Evolutionary conservation across 1,140 invertebrate species (phyloP).

Genomic region (Drosophila bipectinata): DNA sequence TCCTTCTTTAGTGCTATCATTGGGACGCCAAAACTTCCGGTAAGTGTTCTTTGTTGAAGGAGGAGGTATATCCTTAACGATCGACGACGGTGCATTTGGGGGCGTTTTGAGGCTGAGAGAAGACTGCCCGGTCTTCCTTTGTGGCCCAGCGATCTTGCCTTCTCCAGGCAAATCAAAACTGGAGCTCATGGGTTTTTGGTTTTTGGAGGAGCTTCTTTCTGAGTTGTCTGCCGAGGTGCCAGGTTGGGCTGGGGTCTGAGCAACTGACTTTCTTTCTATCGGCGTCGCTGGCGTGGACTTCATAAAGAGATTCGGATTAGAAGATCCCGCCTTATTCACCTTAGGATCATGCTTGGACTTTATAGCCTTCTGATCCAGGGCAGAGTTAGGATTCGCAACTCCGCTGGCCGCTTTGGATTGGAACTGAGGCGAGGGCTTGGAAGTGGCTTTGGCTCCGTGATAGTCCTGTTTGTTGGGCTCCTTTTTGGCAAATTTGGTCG

Average conservation of each 20-base stretch:
- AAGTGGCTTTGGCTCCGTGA: neutral
- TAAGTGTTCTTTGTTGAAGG: neutral
- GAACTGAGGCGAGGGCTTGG: neutral
- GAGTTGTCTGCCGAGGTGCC: neutral
- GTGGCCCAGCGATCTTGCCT: neutral
- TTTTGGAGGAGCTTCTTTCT: too few relatives aligned
- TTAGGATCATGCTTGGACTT: too few relatives aligned
- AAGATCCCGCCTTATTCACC: neutral
- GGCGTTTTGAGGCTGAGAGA: neutral
- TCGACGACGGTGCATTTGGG: too few relatives aligned
- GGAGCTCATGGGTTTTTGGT: neutral
- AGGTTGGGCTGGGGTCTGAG: neutral
- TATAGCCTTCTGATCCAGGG: too few relatives aligned
- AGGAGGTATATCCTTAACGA: neutral
- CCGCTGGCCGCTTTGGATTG: neutral
- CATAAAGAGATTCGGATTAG: neutral
- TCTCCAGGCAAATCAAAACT: constrained; percentile 11
- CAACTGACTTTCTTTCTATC: too few relatives aligned
- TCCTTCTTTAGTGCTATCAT: neutral
- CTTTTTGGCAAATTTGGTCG: neutral
- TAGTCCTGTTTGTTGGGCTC: too few relatives aligned
- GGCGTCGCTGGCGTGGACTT: neutral
- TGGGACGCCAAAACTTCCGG: neutral
- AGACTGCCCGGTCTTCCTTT: neutral
- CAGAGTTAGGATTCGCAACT: too few relatives aligned